Conservation (phyloP, 2,888 invertebrate genomes). For the Amblyteles armatorius region DNA sequence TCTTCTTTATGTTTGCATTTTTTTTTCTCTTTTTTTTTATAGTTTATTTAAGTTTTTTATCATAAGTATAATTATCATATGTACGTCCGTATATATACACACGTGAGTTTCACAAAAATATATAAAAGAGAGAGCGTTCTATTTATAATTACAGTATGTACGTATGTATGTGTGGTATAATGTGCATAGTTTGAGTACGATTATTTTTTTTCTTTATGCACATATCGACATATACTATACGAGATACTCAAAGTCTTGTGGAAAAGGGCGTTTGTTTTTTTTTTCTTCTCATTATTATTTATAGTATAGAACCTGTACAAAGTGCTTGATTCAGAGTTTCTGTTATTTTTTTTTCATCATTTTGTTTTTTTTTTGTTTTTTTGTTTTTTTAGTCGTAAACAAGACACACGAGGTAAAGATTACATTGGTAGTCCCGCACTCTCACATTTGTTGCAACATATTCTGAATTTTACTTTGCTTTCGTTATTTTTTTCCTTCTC, state of each 20-base stretch:
- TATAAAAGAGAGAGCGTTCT: conserved; percentile 83
- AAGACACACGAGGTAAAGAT: conserved; percentile 84
- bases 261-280: conserved; percentile 78
- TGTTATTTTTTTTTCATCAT: conserved; percentile 73
- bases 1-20: conserved; percentile 30
- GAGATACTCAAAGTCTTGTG: conserved; percentile 80
- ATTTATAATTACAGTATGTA: conserved; percentile 73
- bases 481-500: conserved; percentile 31
- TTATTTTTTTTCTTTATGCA: conserved; percentile 67
- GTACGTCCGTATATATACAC: conserved; percentile 82
- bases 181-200: conserved; percentile 70
- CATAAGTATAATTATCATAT: conserved; percentile 72
- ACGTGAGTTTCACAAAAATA: conserved; percentile 84
- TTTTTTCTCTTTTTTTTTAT: conserved; percentile 23
- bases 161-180: conserved; percentile 70
- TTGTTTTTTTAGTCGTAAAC: conserved; percentile 79
- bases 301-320: conserved; percentile 82
- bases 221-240: conserved; percentile 76
- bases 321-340: conserved; percentile 82
- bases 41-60: conserved; percentile 56
- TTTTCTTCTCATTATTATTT: conserved; percentile 67
- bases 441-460: conserved; percentile 61
- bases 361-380: conserved; percentile 72
- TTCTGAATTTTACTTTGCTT: conserved; percentile 58
- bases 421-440: conserved; percentile 71